Evolutionary conservation across 2,797 vertebrate genomes (phyloP), one percentile per base, ranked within the genome.

Genomic region (Catostomus latipinnis): DNA sequence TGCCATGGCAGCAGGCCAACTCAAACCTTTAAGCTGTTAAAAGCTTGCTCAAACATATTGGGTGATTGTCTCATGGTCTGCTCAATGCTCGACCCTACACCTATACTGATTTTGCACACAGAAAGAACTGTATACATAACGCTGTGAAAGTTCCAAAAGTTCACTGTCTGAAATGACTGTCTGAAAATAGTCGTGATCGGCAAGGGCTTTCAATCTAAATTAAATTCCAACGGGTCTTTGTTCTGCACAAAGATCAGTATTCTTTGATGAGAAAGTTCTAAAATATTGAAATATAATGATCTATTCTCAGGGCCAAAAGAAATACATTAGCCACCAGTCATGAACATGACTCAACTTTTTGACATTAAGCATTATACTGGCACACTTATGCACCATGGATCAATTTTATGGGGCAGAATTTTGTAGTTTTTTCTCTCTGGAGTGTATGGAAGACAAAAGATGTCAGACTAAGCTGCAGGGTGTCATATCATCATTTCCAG

Each of bases 1-100:
- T 81, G 65, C 82, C 45, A 85, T 83, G 83, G 76, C 82, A 34
- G 83, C 81, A 75, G 14, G 76, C 84, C 80, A 87, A 79, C 53
- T 82, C 75, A 76, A 63, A 78, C 18, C 43, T 73, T 57, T 81
- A 79, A 74, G 70, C 72, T 71, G 66, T 81, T 81, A 60, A 80
- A 80, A 80, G 77, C 81, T 58, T 69, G 70, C 66, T 60, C 71
- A 65, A 45, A 46, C 18, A 58, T 57, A 66, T 10, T 14, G 52
- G 71, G 48, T 50, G 75, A 66, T 65, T 62, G 74, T 62, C 46
- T 76, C 65, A 18, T 11, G 49, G 53, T 16, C 68, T 61, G 49
- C 34, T 69, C 52, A 58, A 67, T 6, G 8, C 9, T 56, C 14
- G 22, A 58, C 68, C 70, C 73, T 49, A 53, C 54, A 60, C 54